Base-by-base conservation (phyloP, 2,797 vertebrate species). In the Cercopithecus hamlyni region DNA sequence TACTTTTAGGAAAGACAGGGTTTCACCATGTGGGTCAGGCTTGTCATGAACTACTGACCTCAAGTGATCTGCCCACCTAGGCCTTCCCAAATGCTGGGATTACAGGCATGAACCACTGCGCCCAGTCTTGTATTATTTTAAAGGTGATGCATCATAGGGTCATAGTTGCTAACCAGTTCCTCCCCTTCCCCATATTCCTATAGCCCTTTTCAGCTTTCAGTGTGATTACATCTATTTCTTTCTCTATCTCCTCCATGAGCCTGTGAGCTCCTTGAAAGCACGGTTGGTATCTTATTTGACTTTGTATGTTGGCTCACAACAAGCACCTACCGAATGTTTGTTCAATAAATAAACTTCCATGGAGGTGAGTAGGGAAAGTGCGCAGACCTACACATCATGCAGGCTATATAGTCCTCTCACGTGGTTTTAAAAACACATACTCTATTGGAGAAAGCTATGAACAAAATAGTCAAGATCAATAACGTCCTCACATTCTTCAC, bases 401-500 rank as follows among this genome's bases (percentile, higher is more conserved):
- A 57, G 39, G 52, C n/a, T 64, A 91, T 90, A 82, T 2, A 75
- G 76, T 10, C n/a, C 52, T 90, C 82, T 88, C 33, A 41, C 1
- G 14, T 36, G 41, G 24, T 90, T 92, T 96, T 20, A 26, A 95
- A 96, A 92, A 85, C 67, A 27, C 30, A 82, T 82, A 70, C 27
- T 84, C 33, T 83, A 36, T 93, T 39, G 88, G 67, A 85, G 48
- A 93, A 94, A 88, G 22, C 55, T 86, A 33, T 81, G 88, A 88
- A 85, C 77, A 81, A 94, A 93, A 90, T 1, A 57, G 12, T 94
- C 43, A 85, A 45, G 41, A 61, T 30, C 17, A 86, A 79, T 73
- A 96, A 95, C 41, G 58, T 50, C 13, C 27, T 90, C 82, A 88
- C 96, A 97, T 97, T 97, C 87, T 95, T 96, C 75, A 92, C 83